Evolutionary conservation across 30 jellyfish, hydroid and myxozoan species (phyloP), one percentile per base, ranked within the genome.

Genomic region (Aurelia aurita): DNA sequence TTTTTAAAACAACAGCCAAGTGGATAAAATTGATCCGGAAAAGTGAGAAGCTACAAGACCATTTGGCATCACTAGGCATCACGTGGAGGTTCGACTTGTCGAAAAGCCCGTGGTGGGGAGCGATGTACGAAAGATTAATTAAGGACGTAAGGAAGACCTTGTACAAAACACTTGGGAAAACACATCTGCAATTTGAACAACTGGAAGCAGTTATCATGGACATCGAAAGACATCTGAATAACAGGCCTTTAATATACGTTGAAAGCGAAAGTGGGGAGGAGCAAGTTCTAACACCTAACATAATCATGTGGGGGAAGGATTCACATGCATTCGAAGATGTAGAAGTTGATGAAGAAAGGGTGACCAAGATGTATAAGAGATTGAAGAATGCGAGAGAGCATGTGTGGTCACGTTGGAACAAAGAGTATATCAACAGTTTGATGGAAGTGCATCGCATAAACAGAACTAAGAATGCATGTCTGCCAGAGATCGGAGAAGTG

Each of bases 261-360:
- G 80, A 34, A 66, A 60, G 90, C 60, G 82, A 66, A 20, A 53
- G 82, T 63, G 90, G 82, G 58, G 90, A 79, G 58, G 80, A 62
- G 71, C 72, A 35, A 25, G 90, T 79, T 45, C 72, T 79, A 34
- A 66, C 90, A 28, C 90, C 90, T 8, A 79, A 79, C 55, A 44
- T 22, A 44, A 58, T 78, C 26, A 78, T 78, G 89, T 78, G 89
- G 81, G 89, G 88, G 39, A 64, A 54, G 54, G 89, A 78, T 78
- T 31, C 70, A 32, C 80, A 78, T 11, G 44, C 80, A 28, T 47
- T 78, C 32, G 89, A 78, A 64, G 81, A 78, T 21, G 31, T 64
- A 18, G 89, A 59, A 71, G 55, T 43, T 21, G 89, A 59, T 34
- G 80, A 61, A 58, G 80, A 78, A 14, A 60, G 54, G 8, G 51